Evolutionary conservation across 2,797 vertebrate species (phyloP).

Genomic region (Enteromius unitaeniatus): DNA sequence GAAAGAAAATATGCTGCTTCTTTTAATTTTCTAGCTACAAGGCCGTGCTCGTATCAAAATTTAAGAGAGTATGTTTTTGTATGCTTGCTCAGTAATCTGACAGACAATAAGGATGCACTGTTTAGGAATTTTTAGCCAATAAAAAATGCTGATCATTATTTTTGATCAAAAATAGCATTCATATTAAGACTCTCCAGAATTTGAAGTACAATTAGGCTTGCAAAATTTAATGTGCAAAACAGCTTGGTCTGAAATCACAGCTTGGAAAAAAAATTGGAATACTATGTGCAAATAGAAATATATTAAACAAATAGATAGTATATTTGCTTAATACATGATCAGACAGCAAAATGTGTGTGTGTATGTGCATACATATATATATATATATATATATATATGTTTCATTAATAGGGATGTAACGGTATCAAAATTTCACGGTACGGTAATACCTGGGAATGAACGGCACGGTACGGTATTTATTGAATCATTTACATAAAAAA

Average conservation of each 20-base stretch:
- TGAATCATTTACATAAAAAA: too few species aligned
- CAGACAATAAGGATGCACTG: conserved; percentile 13
- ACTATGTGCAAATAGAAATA: not conserved
- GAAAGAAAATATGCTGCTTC: conserved; percentile 10
- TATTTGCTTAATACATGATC: too few species aligned
- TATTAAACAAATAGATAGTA: not conserved
- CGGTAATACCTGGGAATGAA: too few species aligned
- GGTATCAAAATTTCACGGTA: too few species aligned
- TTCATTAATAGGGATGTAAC: too few species aligned
- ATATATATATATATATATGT: not conserved
- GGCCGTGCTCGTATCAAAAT: conserved; percentile 24
- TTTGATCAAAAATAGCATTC: conserved; percentile 1
- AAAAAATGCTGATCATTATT: conserved; percentile 24
- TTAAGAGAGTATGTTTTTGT: conserved; percentile 7
- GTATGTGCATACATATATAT: not conserved
- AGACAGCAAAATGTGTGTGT: too few species aligned
- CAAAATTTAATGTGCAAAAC: not conserved
- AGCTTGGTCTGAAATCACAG: not conserved
- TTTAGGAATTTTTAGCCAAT: not conserved
- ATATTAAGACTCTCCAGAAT: not conserved
- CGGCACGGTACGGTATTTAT: too few species aligned
- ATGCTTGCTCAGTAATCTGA: conserved; percentile 30
- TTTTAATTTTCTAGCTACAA: conserved; percentile 13
- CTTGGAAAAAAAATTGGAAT: too few species aligned
- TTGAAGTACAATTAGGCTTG: not conserved